Evolutionary conservation across 2,888 invertebrate genomes (phyloP), one percentile per base, ranked within the genome.

Genomic region (Clistopyga incitator): DNA sequence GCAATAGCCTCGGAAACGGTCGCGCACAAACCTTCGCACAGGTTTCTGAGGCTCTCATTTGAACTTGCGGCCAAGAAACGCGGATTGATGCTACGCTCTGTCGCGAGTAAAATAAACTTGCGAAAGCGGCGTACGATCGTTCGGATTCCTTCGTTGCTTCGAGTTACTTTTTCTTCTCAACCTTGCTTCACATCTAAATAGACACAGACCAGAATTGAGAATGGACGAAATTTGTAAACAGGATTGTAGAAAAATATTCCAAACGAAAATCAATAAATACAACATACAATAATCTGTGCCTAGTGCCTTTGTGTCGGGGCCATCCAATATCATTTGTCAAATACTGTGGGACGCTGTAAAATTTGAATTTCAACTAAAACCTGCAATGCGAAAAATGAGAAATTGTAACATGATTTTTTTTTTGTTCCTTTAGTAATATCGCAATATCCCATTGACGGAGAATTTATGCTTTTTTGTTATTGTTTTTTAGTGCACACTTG

Each of bases 1-100:
- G 79, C 78, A 78, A 74, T 61, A 47, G 47, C 65, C 47, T 65
- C 59, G 52, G 47, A 76, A 76, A 45, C 67, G 6, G 18, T 52
- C 81, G 56, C 61, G 29, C 38, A 13, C 80, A 15, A 61, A 38
- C 47, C 29, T 42, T 47, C 45, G 13, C 50, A 71, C 47, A 50
- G 68, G 47, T 0, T 52, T 8, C 42, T 56, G 54, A 34, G 20
- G 29, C 11, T 75, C 52, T 71, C 56, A 2, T 52, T 18, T 13
- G 23, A 25, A 34, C 45, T 64, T 76, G 42, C 67, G 56, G 64
- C 45, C 20, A 42, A 61, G 50, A 67, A 78, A 52, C 45, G n/a
- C 20, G 38, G 18, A 72, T 54, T 54, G 13, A 52, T 71, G 50
- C 52, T 34, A 11, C 18, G 50, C 18, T 25, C 25, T 34, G 29